Evolutionary conservation across 2,113 vertebrate genomes (phyloP).

Genomic region (Neoarius graeffei): DNA sequence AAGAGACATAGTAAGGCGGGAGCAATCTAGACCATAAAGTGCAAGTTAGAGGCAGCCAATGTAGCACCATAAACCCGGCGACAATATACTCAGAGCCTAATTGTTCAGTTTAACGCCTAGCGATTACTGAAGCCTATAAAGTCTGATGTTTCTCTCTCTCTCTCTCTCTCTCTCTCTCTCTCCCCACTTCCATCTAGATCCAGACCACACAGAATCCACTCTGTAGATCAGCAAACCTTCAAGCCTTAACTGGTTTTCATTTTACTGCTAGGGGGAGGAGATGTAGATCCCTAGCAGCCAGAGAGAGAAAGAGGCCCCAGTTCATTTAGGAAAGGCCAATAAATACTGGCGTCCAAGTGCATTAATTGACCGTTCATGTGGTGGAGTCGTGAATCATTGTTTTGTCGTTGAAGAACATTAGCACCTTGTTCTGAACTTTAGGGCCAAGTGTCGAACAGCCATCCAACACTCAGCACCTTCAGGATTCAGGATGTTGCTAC

Average conservation of each 20-base stretch:
- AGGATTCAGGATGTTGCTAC: neutral
- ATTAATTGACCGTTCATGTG: conserved; percentile 69
- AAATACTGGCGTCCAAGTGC: conserved; percentile 52
- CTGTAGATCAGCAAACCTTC: conserved; percentile 65
- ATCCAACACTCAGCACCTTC: conserved; percentile 37
- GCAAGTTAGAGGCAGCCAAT: conserved; percentile 39
- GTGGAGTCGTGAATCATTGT: conserved; percentile 43
- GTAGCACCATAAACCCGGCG: conserved; percentile 65
- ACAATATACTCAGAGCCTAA: conserved; percentile 72
- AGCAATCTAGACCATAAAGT: conserved; percentile 32
- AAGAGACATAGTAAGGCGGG: neutral
- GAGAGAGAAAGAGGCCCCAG: conserved; percentile 53
- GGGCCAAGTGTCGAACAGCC: conserved; percentile 18
- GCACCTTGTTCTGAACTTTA: conserved; percentile 49
- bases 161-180: conserved; percentile 43
- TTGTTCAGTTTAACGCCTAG: conserved; percentile 79
- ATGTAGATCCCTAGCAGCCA: conserved; percentile 59
- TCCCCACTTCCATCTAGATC: conserved; percentile 19
- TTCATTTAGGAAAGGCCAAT: conserved; percentile 63
- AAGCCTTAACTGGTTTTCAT: conserved; percentile 54
- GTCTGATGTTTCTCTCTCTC: conserved; percentile 48
- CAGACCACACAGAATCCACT: conserved; percentile 71
- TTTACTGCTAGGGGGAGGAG: conserved; percentile 67
- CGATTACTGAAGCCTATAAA: conserved; percentile 75
- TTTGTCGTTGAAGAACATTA: conserved; percentile 52